Conservation (phyloP, 2,888 invertebrate genomes). For the Sepioteuthis lessoniana region DNA sequence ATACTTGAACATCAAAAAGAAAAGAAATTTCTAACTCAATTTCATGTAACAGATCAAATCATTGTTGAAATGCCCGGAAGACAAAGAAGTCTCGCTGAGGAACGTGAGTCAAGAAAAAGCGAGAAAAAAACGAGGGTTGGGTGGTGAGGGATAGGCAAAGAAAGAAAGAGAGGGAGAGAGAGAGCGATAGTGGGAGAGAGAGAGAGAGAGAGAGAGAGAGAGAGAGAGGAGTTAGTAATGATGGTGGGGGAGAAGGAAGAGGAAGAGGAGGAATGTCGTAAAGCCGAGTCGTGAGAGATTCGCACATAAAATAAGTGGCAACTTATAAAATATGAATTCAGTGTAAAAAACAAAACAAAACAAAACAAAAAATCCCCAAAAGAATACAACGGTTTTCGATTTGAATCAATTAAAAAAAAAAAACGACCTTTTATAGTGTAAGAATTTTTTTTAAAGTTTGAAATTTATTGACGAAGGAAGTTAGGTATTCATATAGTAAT, state of each 20-base stretch:
- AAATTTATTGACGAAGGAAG: neutral
- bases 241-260: too few relatives aligned
- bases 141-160: too few relatives aligned
- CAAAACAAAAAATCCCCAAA: too few relatives aligned
- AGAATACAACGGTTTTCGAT: neutral
- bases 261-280: neutral
- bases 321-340: neutral
- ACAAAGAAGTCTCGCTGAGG: neutral
- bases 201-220: too few relatives aligned
- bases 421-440: neutral
- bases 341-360: neutral
- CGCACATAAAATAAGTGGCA: neutral
- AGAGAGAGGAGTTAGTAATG: too few relatives aligned
- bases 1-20: neutral
- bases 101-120: neutral
- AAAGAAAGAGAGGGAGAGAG: neutral
- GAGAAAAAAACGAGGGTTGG: neutral
- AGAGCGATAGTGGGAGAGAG: too few relatives aligned
- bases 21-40: neutral
- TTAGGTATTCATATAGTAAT: neutral
- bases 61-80: neutral
- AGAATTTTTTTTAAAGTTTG: neutral
- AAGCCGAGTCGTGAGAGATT: neutral
- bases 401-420: neutral
- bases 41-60: neutral